Evolutionary conservation across 1,140 invertebrate genomes (phyloP).

Genomic region (Vanessa tameamea): DNA sequence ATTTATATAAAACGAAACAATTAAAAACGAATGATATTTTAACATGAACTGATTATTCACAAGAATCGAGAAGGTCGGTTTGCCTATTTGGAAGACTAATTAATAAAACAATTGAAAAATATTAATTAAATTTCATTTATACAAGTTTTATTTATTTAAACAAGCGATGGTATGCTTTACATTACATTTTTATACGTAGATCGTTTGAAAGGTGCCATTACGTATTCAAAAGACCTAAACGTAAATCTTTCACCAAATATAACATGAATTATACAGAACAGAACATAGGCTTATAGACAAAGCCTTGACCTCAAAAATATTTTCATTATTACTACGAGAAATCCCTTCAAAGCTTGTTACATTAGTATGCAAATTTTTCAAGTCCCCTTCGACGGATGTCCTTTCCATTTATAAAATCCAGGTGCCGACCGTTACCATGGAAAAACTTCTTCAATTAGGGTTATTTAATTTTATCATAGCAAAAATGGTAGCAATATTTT

Average conservation of each 20-base stretch:
- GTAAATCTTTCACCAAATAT: not conserved
- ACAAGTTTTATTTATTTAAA: no score
- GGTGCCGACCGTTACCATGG: constrained; percentile 53
- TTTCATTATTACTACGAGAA: constrained; percentile 19
- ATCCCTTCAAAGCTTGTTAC: constrained; percentile 42
- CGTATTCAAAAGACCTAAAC: not conserved
- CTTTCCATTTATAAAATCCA: constrained; percentile 55
- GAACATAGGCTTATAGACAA: not conserved
- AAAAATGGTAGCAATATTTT: not conserved
- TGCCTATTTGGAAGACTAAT: no score
- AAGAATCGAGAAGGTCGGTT: no score
- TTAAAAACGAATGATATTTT: no score
- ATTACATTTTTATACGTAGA: no score
- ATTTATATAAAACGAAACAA: no score
- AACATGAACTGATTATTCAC: no score
- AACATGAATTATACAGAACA: not conserved
- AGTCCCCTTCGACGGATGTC: constrained; percentile 51
- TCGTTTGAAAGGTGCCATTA: not conserved
- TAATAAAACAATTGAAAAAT: no score
- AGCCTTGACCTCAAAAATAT: constrained; percentile 31
- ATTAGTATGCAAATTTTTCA: constrained; percentile 65
- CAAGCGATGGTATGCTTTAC: no score
- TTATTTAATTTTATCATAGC: not conserved
- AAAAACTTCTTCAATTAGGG: constrained; percentile 14
- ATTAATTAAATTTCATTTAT: no score